Conservation (phyloP, 2,888 invertebrate genomes). For the Elgonia sp. region DNA sequence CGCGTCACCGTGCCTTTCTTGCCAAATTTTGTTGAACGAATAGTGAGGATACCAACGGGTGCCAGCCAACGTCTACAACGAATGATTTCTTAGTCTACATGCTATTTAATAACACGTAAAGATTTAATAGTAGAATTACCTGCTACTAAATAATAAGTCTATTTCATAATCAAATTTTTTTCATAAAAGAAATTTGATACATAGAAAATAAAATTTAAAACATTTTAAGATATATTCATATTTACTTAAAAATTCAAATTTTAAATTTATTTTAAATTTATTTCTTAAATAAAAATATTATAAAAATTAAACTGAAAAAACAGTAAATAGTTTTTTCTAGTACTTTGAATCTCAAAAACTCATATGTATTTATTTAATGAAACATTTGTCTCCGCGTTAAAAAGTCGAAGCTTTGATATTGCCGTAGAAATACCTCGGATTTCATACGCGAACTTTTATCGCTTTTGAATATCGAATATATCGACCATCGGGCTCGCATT, state of each 20-base stretch:
- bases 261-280: too few species aligned
- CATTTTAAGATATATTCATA: too few species aligned
- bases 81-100: slow-evolving; percentile 72
- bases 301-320: too few species aligned
- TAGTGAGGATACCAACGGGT: slow-evolving; percentile 54
- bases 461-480: slow-evolving; percentile 43
- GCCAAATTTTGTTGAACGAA: slow-evolving; percentile 61
- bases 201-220: not conserved
- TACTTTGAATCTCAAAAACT: too few species aligned
- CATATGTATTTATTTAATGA: not conserved
- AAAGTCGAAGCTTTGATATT: slow-evolving; percentile 17
- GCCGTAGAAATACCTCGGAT: slow-evolving; percentile 13
- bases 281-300: too few species aligned
- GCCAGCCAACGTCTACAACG: slow-evolving; percentile 57
- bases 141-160: slow-evolving; percentile 14
- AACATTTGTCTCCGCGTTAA: not conserved
- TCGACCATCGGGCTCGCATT: slow-evolving; percentile 28
- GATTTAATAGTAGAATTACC: slow-evolving; percentile 32
- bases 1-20: slow-evolving; percentile 53
- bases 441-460: slow-evolving; percentile 48
- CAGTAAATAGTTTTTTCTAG: too few species aligned
- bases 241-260: too few species aligned
- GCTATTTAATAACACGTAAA: slow-evolving; percentile 57
- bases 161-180: slow-evolving; percentile 4
- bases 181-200: not conserved